phyloP scores from a whole-genome alignment of 1,140 invertebrate genomes.

The Caenorhabditis latens region DNA sequence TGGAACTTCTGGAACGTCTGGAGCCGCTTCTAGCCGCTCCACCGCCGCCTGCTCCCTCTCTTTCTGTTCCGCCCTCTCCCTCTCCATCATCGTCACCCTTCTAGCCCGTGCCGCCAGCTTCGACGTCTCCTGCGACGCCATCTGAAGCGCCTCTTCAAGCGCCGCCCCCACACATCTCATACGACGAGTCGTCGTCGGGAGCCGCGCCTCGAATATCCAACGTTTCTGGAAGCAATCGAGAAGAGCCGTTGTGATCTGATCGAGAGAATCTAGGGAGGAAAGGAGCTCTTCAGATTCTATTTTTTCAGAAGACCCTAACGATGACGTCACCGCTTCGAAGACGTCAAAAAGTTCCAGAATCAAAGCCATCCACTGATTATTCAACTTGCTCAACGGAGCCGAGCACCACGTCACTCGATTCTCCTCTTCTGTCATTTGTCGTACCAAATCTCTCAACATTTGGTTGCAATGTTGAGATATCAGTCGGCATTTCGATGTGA shows the following conservation, averaged over 20 bases:
- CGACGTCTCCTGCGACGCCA: background rate
- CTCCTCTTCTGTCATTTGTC: constrained; percentile 21
- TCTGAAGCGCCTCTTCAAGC: constrained; percentile 28
- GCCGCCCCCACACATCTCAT: constrained; percentile 5
- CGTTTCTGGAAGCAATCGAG: constrained; percentile 9
- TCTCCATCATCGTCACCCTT: background rate
- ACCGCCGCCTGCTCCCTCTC: background rate
- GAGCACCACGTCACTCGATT: constrained; percentile 44
- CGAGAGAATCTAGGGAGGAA: constrained; percentile 1
- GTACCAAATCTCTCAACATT: background rate
- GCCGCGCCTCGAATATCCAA: background rate
- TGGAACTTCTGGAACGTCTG: background rate
- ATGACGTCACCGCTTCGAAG: background rate
- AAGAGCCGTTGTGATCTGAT: background rate
- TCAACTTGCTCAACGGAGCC: background rate
- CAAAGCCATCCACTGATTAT: constrained; percentile 3
- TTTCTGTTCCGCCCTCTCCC: background rate
- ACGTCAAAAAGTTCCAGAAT: background rate
- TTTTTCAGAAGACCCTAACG: background rate
- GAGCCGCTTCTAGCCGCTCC: background rate
- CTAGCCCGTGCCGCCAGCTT: background rate
- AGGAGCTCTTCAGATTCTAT: background rate
- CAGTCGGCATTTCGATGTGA: constrained; percentile 24
- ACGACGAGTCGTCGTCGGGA: background rate
- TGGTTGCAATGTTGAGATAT: constrained; percentile 20